Conservation (phyloP, 2,113 vertebrate genomes). For the Meleagris gallopavo region DNA sequence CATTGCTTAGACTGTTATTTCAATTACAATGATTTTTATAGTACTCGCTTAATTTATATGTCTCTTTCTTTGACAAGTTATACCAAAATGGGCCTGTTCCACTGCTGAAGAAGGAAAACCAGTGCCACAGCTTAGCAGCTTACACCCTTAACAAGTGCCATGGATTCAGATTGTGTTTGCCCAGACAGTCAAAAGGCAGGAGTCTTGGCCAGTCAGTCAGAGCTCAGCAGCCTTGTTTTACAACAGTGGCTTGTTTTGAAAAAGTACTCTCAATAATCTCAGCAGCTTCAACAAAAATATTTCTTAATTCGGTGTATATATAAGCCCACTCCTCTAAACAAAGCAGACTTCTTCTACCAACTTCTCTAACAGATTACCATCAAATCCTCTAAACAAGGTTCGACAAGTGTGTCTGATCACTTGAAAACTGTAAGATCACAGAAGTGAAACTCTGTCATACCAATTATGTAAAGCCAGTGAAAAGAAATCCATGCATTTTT, state of each 20-base stretch:
- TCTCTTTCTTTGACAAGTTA: slow-evolving; percentile 12
- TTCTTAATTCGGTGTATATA: slow-evolving; percentile 11
- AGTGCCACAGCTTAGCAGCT: neutral
- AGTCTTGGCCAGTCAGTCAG: slow-evolving; percentile 7
- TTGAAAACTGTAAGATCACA: slow-evolving; percentile 71
- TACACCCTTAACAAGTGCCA: neutral
- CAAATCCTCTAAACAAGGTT: slow-evolving; percentile 71
- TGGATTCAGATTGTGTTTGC: slow-evolving; percentile 42
- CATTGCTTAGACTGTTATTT: neutral
- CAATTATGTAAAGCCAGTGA: slow-evolving; percentile 71
- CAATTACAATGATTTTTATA: slow-evolving; percentile 43
- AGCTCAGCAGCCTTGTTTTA: neutral
- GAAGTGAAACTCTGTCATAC: slow-evolving; percentile 71
- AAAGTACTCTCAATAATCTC: slow-evolving; percentile 2
- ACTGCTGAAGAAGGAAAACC: slow-evolving; percentile 4
- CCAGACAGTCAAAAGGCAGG: slow-evolving; percentile 2
- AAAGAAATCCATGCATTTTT: slow-evolving; percentile 68
- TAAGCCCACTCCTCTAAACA: slow-evolving; percentile 37
- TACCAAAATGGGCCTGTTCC: neutral
- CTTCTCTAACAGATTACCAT: slow-evolving; percentile 36
- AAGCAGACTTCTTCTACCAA: slow-evolving; percentile 25
- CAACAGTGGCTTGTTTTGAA: neutral
- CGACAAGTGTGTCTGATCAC: slow-evolving; percentile 68
- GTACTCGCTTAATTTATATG: slow-evolving; percentile 6
- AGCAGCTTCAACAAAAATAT: slow-evolving; percentile 22